Base-by-base conservation (phyloP, 1,140 invertebrate species). In the Trigoniulus corallinus region DNA sequence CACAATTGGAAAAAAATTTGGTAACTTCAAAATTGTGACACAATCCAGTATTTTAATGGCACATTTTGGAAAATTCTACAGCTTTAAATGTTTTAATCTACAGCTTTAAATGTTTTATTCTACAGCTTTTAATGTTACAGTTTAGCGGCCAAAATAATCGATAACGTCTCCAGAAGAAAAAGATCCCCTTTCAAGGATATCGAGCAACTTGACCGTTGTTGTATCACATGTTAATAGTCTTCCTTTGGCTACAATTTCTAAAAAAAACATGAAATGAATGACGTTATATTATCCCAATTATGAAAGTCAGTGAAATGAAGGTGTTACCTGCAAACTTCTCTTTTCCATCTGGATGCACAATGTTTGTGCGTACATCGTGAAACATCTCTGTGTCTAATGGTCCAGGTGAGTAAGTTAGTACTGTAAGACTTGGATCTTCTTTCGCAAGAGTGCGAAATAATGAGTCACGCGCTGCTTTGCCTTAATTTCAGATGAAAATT, bases 331-430 rank as follows among this genome's bases (percentile, higher is more conserved):
- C 7, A 34, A 34, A 7, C 29, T 7, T 7, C 21, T 67, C 58
- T 56, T 64, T 66, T 53, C 75, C 58, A 15, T 78, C 69, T 34
- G 73, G 68, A 59, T 82, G 77, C 4, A 72, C 67, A 0, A 75
- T 65, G 43, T 76, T 68, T 3, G 71, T 66, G 27, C 76, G 66
- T 23, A 85, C 69, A 57, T 73, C 68, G n/a, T 77, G 62, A 34
- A 82, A 77, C 89, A 97, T 96, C 45, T 86, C 79, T 0, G 91
- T 97, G 54, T 88, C 74, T 2, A 96, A 81, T 2, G 91, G 87
- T 24, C 93, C 92, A 0, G 93, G 93, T 2, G 89, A 81, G 70
- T 96, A 98, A 67, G 81, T 94, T 2, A 98, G 64, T 7, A 95
- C 80, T 50, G 78, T 69, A 0, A 89, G 68, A 23, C 76, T 61